Evolutionary conservation across 1,140 invertebrate species (phyloP).

Genomic region (Tachypleus tridentatus): DNA sequence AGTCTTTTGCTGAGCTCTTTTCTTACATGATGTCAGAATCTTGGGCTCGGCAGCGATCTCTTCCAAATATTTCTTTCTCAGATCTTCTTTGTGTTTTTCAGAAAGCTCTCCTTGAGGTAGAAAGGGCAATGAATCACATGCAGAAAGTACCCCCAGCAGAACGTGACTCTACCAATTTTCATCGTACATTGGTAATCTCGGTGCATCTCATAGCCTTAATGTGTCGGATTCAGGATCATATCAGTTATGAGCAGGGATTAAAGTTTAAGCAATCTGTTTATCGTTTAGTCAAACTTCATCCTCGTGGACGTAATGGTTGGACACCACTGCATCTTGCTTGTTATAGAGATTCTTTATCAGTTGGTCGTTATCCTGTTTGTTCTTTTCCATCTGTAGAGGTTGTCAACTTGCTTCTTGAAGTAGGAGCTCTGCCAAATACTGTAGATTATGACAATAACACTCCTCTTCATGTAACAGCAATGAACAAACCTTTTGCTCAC

Average conservation of each 20-base stretch:
- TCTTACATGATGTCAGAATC: conserved; percentile 77
- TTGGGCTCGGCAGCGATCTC: conserved; percentile 46
- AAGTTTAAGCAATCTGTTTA: conserved; percentile 44
- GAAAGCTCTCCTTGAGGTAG: conserved; percentile 58
- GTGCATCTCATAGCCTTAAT: conserved; percentile 52
- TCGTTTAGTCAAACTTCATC: conserved; percentile 61
- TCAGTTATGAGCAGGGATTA: conserved; percentile 31
- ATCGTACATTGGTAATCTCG: conserved; percentile 66
- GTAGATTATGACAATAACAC: conserved; percentile 57
- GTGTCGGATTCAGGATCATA: conserved; percentile 39
- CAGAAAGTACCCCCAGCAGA: conserved; percentile 38
- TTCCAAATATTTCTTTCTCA: conserved; percentile 60
- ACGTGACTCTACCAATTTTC: conserved; percentile 59
- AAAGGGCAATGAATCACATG: conserved; percentile 36
- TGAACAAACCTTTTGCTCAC: conserved; percentile 35
- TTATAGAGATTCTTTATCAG: conserved; percentile 40
- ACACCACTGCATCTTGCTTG: conserved; percentile 75
- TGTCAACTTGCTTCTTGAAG: conserved; percentile 59
- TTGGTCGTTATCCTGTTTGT: conserved; percentile 55
- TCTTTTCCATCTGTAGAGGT: conserved; percentile 60
- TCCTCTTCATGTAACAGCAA: conserved; percentile 60
- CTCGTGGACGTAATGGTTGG: conserved; percentile 50
- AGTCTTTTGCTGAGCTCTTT: conserved; percentile 90
- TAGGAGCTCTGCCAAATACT: conserved; percentile 67
- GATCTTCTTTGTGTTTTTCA: conserved; percentile 70